Percentiles rank a stretch among this genome's conserved stretches.
Evolutionary conservation across 1,140 invertebrate genomes (phyloP).

Genomic region (Drosophila saltans): DNA sequence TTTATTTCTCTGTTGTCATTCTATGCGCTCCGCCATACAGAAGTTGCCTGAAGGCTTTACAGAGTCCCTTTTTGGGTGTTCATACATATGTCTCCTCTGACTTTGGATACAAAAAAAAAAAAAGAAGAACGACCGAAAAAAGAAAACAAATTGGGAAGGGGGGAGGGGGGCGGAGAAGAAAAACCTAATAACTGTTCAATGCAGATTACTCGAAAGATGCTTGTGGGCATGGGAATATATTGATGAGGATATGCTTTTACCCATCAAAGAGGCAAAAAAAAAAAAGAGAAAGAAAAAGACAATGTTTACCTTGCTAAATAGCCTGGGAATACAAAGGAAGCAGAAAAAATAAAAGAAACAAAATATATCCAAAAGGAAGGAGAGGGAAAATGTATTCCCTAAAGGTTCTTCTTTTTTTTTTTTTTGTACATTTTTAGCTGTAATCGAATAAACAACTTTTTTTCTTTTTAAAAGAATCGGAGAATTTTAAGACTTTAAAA

Average conservation of each 20-base stretch:
- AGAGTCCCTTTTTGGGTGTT: slow-evolving; percentile 40
- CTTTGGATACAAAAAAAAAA: background rate
- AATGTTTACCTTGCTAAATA: slow-evolving; percentile 45
- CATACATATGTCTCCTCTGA: slow-evolving; percentile 17
- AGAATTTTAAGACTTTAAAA: background rate
- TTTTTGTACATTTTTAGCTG: slow-evolving; percentile 1
- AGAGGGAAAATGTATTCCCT: background rate
- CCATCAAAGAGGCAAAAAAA: slow-evolving; percentile 13
- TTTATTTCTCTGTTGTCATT: slow-evolving; percentile 31
- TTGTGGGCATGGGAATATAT: slow-evolving; percentile 26
- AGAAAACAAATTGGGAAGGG: background rate
- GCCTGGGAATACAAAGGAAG: slow-evolving; percentile 2
- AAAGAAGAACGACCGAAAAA: background rate
- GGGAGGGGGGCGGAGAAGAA: slow-evolving; percentile 6
- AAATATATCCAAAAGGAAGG: background rate
- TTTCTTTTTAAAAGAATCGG: background rate
- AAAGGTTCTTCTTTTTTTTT: background rate
- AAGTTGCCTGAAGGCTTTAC: slow-evolving; percentile 15
- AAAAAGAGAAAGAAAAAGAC: slow-evolving; percentile 15
- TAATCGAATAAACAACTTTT: slow-evolving; percentile 1
- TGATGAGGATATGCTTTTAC: slow-evolving; percentile 11
- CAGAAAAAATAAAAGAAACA: background rate
- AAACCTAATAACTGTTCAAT: slow-evolving; percentile 78
- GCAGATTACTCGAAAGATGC: slow-evolving; percentile 61
- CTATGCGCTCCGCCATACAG: slow-evolving; percentile 3